Percentiles rank a stretch among this genome's conserved stretches.
Conservation (phyloP, 2,113 vertebrate genomes). For the Raja brachyura region DNA sequence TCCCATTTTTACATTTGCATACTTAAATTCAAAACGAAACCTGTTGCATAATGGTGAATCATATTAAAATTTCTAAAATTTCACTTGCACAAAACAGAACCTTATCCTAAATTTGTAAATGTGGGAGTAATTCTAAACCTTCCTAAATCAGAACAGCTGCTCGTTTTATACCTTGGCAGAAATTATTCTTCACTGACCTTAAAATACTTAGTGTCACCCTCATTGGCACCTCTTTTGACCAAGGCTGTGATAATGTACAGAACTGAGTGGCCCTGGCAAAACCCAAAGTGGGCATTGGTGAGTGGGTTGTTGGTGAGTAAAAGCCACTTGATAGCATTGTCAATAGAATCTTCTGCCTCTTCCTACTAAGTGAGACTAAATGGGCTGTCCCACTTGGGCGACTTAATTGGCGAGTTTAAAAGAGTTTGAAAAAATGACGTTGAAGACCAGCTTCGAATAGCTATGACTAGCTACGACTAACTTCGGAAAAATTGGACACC, state of each 20-base stretch:
- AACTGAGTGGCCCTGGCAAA: background rate
- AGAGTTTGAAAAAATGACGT: too few species aligned
- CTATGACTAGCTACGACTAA: too few species aligned
- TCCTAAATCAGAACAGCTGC: background rate
- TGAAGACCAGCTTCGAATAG: too few species aligned
- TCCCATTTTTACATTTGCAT: too few species aligned
- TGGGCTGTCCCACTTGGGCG: too few species aligned
- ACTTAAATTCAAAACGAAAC: background rate
- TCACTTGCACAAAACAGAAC: background rate
- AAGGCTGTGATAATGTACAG: background rate
- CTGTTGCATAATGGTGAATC: background rate
- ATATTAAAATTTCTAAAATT: background rate
- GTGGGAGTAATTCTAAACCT: background rate
- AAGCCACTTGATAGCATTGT: too few species aligned
- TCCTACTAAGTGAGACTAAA: too few species aligned
- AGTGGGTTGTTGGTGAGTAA: background rate
- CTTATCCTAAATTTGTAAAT: background rate
- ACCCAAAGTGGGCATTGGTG: background rate
- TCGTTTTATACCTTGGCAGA: background rate
- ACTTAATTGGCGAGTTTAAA: too few species aligned
- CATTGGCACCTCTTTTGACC: background rate
- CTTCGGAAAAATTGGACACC: too few species aligned
- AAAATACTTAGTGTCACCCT: background rate
- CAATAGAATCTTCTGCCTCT: too few species aligned
- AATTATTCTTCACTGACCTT: background rate